Conservation (phyloP, 2,797 vertebrate species). For the Dromococcyx pavoninus region DNA sequence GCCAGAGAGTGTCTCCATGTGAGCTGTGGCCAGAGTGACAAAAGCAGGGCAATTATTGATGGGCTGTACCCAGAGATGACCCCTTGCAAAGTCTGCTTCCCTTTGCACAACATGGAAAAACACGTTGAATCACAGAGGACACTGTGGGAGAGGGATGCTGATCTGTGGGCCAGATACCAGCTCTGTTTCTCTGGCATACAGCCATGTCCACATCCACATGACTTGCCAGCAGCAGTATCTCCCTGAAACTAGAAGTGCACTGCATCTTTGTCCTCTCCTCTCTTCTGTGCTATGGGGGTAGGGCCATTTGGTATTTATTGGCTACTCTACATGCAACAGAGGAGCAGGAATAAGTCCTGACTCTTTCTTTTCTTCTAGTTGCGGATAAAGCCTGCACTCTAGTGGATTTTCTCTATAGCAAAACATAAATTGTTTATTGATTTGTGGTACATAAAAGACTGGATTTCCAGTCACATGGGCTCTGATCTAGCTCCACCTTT, state of each 20-base stretch:
- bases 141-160: neutral
- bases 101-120: neutral
- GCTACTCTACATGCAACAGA: neutral
- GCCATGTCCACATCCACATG: rapidly evolving
- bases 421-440: neutral
- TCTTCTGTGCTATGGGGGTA: neutral
- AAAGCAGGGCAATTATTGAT: neutral
- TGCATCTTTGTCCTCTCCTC: neutral
- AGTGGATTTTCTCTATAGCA: constrained; percentile 43
- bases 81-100: neutral
- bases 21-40: neutral
- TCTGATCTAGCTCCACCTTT: neutral
- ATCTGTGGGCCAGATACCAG: too few species aligned
- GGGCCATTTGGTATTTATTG: neutral
- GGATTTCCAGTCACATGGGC: neutral
- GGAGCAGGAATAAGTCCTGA: neutral
- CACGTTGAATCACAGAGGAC: neutral
- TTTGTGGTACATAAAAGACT: neutral
- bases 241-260: rapidly evolving
- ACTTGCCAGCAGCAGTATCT: neutral
- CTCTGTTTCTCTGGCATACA: neutral
- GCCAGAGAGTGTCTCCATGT: neutral
- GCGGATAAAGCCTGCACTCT: constrained; percentile 48
- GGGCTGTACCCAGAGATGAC: neutral
- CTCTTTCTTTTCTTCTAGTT: neutral